These are phyloP conservation scores for Heteractis magnifica DNA, from an alignment of 92 coral and sea anemone genomes.

Conservation along the genomic window DNA sequence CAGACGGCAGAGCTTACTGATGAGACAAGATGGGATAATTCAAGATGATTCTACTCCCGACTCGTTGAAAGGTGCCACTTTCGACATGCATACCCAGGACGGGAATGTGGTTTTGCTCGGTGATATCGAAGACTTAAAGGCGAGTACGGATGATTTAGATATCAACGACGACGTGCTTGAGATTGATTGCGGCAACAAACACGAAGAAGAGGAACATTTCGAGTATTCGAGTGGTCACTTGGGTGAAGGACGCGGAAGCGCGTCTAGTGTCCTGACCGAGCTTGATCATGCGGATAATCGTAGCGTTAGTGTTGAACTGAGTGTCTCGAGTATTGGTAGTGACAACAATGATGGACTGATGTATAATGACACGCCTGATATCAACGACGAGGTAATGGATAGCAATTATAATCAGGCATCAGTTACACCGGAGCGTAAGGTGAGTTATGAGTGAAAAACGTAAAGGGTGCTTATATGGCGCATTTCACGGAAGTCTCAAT, in stretches of 20 bases:
- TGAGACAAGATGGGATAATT: slow-evolving; percentile 62
- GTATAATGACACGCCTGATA: neutral
- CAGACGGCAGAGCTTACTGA: slow-evolving; percentile 69
- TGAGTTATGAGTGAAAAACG: neutral
- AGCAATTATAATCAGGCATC: slow-evolving; percentile 9
- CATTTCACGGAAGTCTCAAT: too few relatives aligned
- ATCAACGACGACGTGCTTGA: slow-evolving; percentile 47
- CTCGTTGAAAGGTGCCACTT: slow-evolving; percentile 47
- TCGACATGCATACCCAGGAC: slow-evolving; percentile 64
- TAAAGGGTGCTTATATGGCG: neutral
- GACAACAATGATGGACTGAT: slow-evolving; percentile 54
- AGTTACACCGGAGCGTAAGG: neutral
- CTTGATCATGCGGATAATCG: slow-evolving; percentile 76
- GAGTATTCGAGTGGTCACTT: slow-evolving; percentile 67
- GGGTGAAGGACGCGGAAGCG: slow-evolving; percentile 71
- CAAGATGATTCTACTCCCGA: slow-evolving; percentile 42
- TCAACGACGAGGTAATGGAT: slow-evolving; percentile 23
- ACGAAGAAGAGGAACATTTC: slow-evolving; percentile 52
- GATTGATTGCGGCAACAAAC: slow-evolving; percentile 59
- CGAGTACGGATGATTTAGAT: slow-evolving; percentile 33
- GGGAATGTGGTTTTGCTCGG: slow-evolving; percentile 63
- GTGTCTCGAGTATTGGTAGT: slow-evolving; percentile 84
- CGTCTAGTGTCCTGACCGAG: slow-evolving; percentile 72
- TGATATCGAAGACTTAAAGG: slow-evolving; percentile 44
- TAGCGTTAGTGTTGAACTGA: slow-evolving; percentile 77